These are phyloP conservation scores for Diplolepis rosae DNA, from an alignment of 2,888 invertebrate species.

Conservation along the genomic window DNA sequence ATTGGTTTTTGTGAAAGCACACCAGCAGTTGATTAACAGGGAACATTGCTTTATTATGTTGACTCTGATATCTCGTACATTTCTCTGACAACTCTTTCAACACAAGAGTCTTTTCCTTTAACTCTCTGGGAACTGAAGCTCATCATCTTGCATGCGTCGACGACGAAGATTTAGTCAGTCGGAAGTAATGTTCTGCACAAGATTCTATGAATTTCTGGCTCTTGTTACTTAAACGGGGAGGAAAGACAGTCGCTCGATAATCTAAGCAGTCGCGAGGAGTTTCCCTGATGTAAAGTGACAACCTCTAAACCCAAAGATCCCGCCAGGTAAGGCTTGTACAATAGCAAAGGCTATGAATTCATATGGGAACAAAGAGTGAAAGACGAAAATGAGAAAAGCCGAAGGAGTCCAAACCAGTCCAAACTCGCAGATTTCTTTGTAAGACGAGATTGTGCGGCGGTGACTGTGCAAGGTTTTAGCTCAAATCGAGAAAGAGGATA, in stretches of 20 bases:
- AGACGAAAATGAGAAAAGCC: conserved; percentile 33
- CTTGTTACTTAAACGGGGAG: conserved; percentile 33
- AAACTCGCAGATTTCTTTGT: conserved; percentile 23
- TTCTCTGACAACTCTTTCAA: neutral
- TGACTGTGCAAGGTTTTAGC: conserved; percentile 26
- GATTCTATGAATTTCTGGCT: conserved; percentile 35
- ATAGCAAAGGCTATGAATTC: conserved; percentile 38
- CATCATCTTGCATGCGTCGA: neutral
- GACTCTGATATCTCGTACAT: neutral
- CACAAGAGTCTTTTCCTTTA: conserved; percentile 1
- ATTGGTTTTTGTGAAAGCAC: neutral
- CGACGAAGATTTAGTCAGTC: conserved; percentile 45
- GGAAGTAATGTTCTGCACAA: conserved; percentile 49
- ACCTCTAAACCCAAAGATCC: conserved; percentile 51
- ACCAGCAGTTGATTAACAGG: neutral
- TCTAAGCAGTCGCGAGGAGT: conserved; percentile 41
- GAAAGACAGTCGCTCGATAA: conserved; percentile 15
- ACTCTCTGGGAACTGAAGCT: neutral
- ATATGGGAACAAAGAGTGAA: neutral
- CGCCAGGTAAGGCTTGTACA: conserved; percentile 33
- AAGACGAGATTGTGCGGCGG: conserved; percentile 31
- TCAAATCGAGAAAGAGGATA: conserved; percentile 12
- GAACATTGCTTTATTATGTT: neutral
- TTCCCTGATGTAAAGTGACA: conserved; percentile 54
- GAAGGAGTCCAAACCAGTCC: conserved; percentile 36